Evolutionary conservation across 2,888 invertebrate species (phyloP).

Genomic region (Acleris emargana): DNA sequence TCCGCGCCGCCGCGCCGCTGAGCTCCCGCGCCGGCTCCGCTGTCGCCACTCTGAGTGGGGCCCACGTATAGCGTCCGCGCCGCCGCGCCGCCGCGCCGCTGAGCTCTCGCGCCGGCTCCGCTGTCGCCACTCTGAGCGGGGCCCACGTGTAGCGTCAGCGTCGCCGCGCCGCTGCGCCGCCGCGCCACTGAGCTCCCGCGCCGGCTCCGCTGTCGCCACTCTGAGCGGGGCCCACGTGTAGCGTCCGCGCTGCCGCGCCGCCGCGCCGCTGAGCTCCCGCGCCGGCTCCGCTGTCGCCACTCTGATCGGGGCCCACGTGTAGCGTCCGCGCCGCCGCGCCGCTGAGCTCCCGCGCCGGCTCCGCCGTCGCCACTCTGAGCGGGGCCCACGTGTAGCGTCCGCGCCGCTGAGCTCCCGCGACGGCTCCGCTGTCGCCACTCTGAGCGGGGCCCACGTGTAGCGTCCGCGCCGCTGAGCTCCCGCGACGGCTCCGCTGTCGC

Average conservation of each 20-base stretch:
- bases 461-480: slow-evolving; percentile 17
- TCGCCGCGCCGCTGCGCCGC: too few relatives aligned
- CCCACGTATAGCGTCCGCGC: too few relatives aligned
- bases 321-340: neutral
- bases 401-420: slow-evolving; percentile 30
- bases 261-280: slow-evolving; percentile 27
- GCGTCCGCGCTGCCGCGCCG: too few relatives aligned
- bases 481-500: slow-evolving; percentile 33
- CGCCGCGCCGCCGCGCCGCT: too few relatives aligned
- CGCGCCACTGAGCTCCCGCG: slow-evolving; percentile 29
- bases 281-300: slow-evolving; percentile 27
- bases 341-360: slow-evolving; percentile 28
- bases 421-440: slow-evolving; percentile 25
- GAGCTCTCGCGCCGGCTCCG: slow-evolving; percentile 24
- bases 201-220: slow-evolving; percentile 26
- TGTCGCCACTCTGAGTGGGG: slow-evolving; percentile 36
- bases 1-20: slow-evolving; percentile 18
- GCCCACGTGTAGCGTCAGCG: neutral
- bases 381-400: neutral
- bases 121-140: slow-evolving; percentile 38
- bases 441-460: slow-evolving; percentile 31
- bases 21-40: slow-evolving; percentile 26
- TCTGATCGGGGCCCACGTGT: slow-evolving; percentile 13
- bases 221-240: slow-evolving; percentile 31
- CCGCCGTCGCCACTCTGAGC: slow-evolving; percentile 37